Evolutionary conservation across 2,113 vertebrate species (phyloP), one percentile per base, ranked within the genome.

Genomic region (Larimichthys polyactis): DNA sequence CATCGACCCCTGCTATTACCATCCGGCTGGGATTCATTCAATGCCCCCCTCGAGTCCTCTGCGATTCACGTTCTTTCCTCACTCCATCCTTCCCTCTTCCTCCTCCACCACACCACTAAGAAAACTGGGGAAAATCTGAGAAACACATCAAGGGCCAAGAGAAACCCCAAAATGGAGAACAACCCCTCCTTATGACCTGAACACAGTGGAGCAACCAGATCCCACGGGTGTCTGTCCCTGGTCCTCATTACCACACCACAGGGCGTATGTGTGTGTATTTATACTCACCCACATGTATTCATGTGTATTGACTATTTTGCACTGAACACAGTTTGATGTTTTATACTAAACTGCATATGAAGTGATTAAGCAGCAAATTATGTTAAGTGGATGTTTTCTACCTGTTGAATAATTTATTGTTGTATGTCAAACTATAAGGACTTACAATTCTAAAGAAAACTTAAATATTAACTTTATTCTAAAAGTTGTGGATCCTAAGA

Each of bases 91-190:
- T 81, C 91, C 90, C 90, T 90, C 89, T 94, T 90, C 94, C 82
- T 86, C 70, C 9, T 64, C 75, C 22, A 20, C 87, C 89, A 85
- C 81, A 8, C 81, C 2, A 16, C 77, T 90, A 89, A 91, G 86
- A 85, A 93, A 92, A 92, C 90, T 86, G 79, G 67, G 80, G 63
- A 85, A 90, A 92, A 87, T 91, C 89, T 93, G 91, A 93, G 81
- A 93, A 92, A 91, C 88, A 82, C 44, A 27, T 93, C 90, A 91
- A 86, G 85, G 79, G 81, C 83, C 67, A 73, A 71, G 15, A 86
- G 63, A 90, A 91, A 86, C 62, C 81, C 79, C 80, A 79, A 83
- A 92, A 83, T 71, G 79, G 79, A 81, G 87, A 90, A 75, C 64
- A 79, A 46, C 46, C 65, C 71, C 68, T 88, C 65, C 68, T 70